A percentile compares a stretch with the other conserved stretches of the same genome.
Evolutionary conservation across 2,797 vertebrate species (phyloP).

Genomic region (Kryptopterus vitreolus): DNA sequence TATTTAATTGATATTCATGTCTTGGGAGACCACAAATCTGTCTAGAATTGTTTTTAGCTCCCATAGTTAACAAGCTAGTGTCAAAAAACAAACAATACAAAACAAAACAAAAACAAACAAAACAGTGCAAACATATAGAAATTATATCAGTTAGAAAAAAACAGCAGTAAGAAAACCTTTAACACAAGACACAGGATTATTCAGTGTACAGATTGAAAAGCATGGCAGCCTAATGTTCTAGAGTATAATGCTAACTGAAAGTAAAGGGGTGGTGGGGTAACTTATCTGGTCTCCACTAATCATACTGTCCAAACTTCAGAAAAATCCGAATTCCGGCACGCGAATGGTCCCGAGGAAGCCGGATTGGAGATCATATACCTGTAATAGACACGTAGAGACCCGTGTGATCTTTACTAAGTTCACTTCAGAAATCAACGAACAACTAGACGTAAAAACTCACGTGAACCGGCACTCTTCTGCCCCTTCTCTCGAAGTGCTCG

Average conservation of each 20-base stretch:
- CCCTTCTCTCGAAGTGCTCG: slow-evolving; percentile 67
- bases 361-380: slow-evolving; percentile 88
- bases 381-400: slow-evolving; percentile 84
- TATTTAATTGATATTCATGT: not conserved
- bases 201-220: slow-evolving; percentile 54
- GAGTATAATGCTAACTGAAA: slow-evolving; percentile 74
- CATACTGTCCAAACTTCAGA: slow-evolving; percentile 86
- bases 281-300: slow-evolving; percentile 86
- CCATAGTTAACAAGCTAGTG: not conserved
- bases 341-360: slow-evolving; percentile 84
- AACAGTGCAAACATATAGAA: slow-evolving; percentile 34
- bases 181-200: slow-evolving; percentile 62
- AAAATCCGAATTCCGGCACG: slow-evolving; percentile 85
- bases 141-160: slow-evolving; percentile 32
- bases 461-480: slow-evolving; percentile 81
- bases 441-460: slow-evolving; percentile 80
- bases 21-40: slow-evolving; percentile 15
- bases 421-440: slow-evolving; percentile 77
- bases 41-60: slow-evolving; percentile 5
- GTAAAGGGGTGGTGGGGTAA: slow-evolving; percentile 74
- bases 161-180: slow-evolving; percentile 35
- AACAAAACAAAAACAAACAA: too few species aligned
- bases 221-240: slow-evolving; percentile 63
- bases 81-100: not conserved
- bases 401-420: slow-evolving; percentile 77